Evolutionary conservation across 1,140 invertebrate species (phyloP), one percentile per base, ranked within the genome.

Genomic region (Mamestra configurata): DNA sequence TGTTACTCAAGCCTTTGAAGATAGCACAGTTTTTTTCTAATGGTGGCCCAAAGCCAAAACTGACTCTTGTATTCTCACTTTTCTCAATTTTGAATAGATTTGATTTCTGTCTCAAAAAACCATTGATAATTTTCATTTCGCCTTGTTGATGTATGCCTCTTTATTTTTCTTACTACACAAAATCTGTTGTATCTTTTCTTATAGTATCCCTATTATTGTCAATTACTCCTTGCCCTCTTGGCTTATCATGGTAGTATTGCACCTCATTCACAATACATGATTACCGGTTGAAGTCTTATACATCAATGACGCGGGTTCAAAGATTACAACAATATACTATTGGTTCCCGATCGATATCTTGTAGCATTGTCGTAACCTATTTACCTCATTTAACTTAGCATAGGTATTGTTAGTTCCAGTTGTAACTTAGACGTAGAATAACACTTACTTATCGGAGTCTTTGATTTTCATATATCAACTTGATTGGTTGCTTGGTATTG

Each of bases 291-390:
- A 20, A 66, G 8, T 66, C 35, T 1, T 10, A 66, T 66, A 66
- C 35, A 66, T 66, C 61, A 40, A 40, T 20, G 35, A 27, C 31
- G 35, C 35, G 35, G 18, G 35, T 66, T 66, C 61, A 66, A 40
- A 66, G 61, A 66, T 66, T 66, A 66, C 35, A 10, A 66, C 61
- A 40, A 66, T 66, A 22, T 43, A 40, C 35, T 35, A 66, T 66
- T 66, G 61, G 15, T 40, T 20, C 18, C 18, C 61, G 61, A 40
- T 66, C 35, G 61, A 66, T 66, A 66, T 27, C 22, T 24, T 11
- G 24, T 24, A 59, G 61, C 61, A 66, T 40, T 66, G 61, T 66
- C 35, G 61, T 66, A 66, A 66, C 61, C 61, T 40, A 40, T 40
- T 66, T 66, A 66, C 61, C 61, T 66, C 61, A 35, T 66, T 66